phyloP scores from a whole-genome alignment of 2,888 invertebrate genomes.

The Augiades crinisus region DNA sequence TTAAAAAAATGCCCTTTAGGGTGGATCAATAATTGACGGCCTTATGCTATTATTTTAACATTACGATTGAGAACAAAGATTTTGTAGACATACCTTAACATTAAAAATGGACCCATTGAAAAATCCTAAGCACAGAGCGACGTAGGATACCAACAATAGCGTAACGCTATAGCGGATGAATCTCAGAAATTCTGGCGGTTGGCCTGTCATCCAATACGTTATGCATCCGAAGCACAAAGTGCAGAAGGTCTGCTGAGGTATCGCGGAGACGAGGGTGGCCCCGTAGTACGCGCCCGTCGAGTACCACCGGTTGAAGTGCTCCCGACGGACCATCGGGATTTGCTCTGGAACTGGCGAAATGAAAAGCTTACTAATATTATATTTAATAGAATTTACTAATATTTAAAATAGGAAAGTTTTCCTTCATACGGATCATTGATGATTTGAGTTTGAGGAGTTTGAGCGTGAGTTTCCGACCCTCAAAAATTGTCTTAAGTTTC shows the following conservation, averaged over 20 bases:
- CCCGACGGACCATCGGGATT: constrained; percentile 89
- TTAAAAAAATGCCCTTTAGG: too few relatives aligned
- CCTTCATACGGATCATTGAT: too few relatives aligned
- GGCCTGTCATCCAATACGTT: constrained; percentile 93
- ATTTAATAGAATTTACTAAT: too few relatives aligned
- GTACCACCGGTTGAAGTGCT: constrained; percentile 96
- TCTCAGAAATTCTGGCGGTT: constrained; percentile 88
- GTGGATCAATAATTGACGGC: too few relatives aligned
- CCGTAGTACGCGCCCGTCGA: constrained; percentile 91
- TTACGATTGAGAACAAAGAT: too few relatives aligned
- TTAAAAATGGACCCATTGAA: constrained; percentile 91
- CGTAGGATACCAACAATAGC: constrained; percentile 88
- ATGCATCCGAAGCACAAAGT: constrained; percentile 88
- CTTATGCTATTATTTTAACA: too few relatives aligned
- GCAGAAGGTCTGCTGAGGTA: constrained; percentile 90
- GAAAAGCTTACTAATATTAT: too few relatives aligned
- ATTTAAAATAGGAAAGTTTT: too few relatives aligned
- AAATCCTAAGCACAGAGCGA: constrained; percentile 93
- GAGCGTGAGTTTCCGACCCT: too few relatives aligned
- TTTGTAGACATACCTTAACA: constrained; percentile 87
- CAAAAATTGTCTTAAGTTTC: too few relatives aligned
- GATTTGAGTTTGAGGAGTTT: too few relatives aligned
- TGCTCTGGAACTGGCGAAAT: constrained; percentile 88
- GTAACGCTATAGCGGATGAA: constrained; percentile 87
- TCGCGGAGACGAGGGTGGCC: constrained; percentile 88